Percentiles rank a stretch among this genome's conserved stretches.
Evolutionary conservation across 2,113 vertebrate genomes (phyloP).

Genomic region (Chaetodon trifascialis): DNA sequence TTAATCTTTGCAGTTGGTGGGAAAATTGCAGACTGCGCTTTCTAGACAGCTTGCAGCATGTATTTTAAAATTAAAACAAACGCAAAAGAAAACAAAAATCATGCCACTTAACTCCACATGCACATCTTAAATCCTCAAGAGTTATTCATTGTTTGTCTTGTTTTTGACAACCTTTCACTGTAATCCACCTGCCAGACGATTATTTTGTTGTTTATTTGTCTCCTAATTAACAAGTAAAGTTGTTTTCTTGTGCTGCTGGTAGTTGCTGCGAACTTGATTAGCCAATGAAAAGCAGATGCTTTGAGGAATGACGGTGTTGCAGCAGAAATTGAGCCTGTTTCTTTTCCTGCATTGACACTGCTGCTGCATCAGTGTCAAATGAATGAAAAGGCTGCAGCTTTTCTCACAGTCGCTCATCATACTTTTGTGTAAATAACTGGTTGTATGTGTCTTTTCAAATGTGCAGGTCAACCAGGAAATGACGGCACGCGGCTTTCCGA

Average conservation of each 20-base stretch:
- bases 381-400: too few species aligned
- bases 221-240: background rate
- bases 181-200: background rate
- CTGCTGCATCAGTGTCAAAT: too few species aligned
- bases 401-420: too few species aligned
- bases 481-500: too few species aligned
- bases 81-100: too few species aligned
- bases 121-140: background rate
- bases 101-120: background rate
- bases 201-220: background rate
- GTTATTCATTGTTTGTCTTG: background rate
- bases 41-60: background rate
- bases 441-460: too few species aligned
- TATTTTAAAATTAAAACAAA: background rate
- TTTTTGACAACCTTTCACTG: background rate
- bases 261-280: background rate
- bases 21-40: background rate
- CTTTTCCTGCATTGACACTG: too few species aligned
- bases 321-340: too few species aligned
- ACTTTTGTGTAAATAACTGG: too few species aligned
- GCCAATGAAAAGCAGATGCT: too few species aligned
- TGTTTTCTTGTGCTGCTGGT: background rate
- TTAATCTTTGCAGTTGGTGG: constrained; percentile 25
- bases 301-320: too few species aligned
- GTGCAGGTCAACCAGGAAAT: too few species aligned